Conservation (phyloP, 1,140 invertebrate genomes). For the Bombus pyrosoma region DNA sequence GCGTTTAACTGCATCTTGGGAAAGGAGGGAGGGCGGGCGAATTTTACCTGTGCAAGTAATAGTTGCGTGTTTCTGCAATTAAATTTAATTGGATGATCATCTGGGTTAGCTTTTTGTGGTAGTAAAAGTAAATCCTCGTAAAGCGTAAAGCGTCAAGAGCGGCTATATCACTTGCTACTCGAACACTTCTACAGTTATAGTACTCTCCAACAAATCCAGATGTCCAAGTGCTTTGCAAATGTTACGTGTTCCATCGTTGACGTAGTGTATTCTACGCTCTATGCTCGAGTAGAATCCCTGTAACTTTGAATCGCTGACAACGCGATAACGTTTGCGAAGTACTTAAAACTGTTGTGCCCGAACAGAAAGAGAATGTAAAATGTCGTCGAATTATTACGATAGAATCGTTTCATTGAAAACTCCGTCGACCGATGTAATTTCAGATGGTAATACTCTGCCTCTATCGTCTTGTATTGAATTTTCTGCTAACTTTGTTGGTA, state of each 20-base stretch:
- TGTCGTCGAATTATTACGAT: neutral
- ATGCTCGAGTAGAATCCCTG: neutral
- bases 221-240: constrained; percentile 37
- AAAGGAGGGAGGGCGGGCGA: no score
- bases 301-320: neutral
- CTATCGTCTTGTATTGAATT: no score
- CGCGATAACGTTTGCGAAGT: constrained; percentile 23
- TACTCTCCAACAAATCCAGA: constrained; percentile 29
- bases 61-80: neutral
- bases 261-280: neutral
- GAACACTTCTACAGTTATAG: constrained; percentile 23
- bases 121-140: constrained; percentile 1
- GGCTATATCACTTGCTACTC: constrained; percentile 15
- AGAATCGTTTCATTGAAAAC: neutral
- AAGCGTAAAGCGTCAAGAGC: neutral
- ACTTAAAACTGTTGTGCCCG: neutral
- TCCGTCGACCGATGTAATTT: no score
- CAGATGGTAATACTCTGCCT: no score
- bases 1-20: neutral
- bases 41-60: neutral
- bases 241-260: constrained; percentile 22
- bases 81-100: constrained; percentile 1
- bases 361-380: neutral
- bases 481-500: no score
- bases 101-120: neutral